These are phyloP conservation scores for Semotilus atromaculatus DNA, from an alignment of 2,797 vertebrate genomes.

Conservation along the genomic window DNA sequence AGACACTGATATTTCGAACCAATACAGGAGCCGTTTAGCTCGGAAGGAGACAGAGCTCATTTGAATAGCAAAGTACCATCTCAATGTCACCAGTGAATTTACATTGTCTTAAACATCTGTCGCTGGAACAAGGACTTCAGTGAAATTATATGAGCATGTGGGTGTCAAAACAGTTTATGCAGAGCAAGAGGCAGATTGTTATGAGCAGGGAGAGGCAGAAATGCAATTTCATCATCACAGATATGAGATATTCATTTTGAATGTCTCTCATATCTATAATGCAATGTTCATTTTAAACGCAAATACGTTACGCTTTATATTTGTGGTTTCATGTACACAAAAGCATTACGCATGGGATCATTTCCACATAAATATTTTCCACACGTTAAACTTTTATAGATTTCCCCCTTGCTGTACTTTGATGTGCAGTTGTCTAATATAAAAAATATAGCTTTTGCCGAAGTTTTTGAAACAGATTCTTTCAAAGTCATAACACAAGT, in stretches of 20 bases:
- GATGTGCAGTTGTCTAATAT: neutral
- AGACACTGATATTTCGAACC: constrained; percentile 78
- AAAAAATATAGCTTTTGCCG: neutral
- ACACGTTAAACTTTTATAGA: neutral
- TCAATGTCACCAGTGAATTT: constrained; percentile 88
- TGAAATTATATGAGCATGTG: constrained; percentile 75
- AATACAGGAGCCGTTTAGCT: constrained; percentile 77
- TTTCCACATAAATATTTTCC: neutral
- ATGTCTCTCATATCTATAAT: constrained; percentile 13
- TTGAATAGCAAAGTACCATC: constrained; percentile 84
- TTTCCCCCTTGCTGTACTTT: neutral
- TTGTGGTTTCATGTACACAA: neutral
- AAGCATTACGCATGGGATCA: neutral
- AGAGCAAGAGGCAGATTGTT: constrained; percentile 51
- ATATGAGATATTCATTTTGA: constrained; percentile 12
- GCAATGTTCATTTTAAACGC: neutral
- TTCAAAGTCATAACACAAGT: constrained; percentile 1
- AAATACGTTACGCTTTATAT: neutral
- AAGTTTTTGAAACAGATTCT: constrained; percentile 18
- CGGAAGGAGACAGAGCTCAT: constrained; percentile 79
- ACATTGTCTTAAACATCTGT: constrained; percentile 83
- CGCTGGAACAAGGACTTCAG: constrained; percentile 74
- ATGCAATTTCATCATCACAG: constrained; percentile 30
- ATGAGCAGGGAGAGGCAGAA: constrained; percentile 56
- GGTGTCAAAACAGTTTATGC: constrained; percentile 73